A percentile compares a stretch with the other conserved stretches of the same genome.
Conservation (phyloP, 2,888 invertebrate species). For the Teinopalpus imperialis region DNA sequence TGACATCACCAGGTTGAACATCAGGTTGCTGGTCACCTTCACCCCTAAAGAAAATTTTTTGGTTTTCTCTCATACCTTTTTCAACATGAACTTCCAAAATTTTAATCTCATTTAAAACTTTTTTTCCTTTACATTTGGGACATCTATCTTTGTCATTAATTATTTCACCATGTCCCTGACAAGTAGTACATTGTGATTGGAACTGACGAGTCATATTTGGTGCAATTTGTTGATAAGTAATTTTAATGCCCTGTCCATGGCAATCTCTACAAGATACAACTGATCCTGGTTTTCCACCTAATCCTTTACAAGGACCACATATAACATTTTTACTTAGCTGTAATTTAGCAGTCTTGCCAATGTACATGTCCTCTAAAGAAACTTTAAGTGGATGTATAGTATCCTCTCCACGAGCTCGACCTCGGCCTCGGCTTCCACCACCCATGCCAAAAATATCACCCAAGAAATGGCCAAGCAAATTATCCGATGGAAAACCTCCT, state of each 20-base stretch:
- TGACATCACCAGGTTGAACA: conserved; percentile 93
- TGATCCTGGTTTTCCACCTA: conserved; percentile 87
- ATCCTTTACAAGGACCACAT: conserved; percentile 89
- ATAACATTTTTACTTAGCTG: conserved; percentile 92
- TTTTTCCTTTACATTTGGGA: conserved; percentile 90
- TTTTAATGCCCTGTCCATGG: conserved; percentile 89
- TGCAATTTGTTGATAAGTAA: conserved; percentile 86
- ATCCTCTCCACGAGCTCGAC: conserved; percentile 88
- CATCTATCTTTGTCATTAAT: conserved; percentile 93
- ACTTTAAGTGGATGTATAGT: conserved; percentile 92
- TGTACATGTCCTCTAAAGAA: conserved; percentile 94
- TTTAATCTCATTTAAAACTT: conserved; percentile 91
- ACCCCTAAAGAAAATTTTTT: conserved; percentile 92
- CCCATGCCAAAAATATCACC: conserved; percentile 84
- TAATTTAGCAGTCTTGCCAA: conserved; percentile 92
- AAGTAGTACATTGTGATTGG: conserved; percentile 83
- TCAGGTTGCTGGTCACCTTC: conserved; percentile 96
- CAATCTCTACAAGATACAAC: conserved; percentile 87
- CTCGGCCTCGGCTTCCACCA: conserved; percentile 75
- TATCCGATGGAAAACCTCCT: conserved; percentile 82
- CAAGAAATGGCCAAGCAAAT: conserved; percentile 84
- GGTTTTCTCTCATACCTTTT: conserved; percentile 93
- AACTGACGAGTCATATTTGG: conserved; percentile 85
- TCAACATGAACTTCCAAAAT: conserved; percentile 94
- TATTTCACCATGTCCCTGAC: conserved; percentile 86